These are phyloP conservation scores for Danionella cerebrum DNA, from an alignment of 2,113 vertebrate genomes.

Conservation along the genomic window DNA sequence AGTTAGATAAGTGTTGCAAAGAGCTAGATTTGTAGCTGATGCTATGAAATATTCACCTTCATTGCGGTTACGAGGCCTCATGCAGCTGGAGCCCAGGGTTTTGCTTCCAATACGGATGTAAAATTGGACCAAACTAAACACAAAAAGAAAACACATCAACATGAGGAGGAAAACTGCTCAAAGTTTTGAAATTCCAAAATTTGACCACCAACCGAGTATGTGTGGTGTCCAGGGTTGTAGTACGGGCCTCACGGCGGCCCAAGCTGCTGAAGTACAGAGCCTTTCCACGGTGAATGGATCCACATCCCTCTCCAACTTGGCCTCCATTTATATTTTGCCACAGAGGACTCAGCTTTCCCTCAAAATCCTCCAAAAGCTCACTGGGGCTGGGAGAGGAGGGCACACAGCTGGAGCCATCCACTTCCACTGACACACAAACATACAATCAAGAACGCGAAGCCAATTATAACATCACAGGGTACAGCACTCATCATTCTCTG, in stretches of 20 bases:
- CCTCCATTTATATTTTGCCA: constrained; percentile 91
- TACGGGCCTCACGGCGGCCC: constrained; percentile 84
- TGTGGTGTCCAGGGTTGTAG: constrained; percentile 86
- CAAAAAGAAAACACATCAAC: not conserved
- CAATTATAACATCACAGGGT: constrained; percentile 47
- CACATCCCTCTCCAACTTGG: constrained; percentile 83
- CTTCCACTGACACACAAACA: constrained; percentile 41
- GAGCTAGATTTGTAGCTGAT: too few relatives aligned
- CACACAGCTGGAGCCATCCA: constrained; percentile 88
- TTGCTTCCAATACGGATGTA: constrained; percentile 93
- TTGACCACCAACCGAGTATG: constrained; percentile 80
- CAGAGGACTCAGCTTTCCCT: constrained; percentile 90
- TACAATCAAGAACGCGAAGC: not conserved
- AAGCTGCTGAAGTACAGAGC: constrained; percentile 88
- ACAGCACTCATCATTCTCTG: too few relatives aligned
- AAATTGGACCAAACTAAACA: constrained; percentile 84
- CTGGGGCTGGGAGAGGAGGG: constrained; percentile 77
- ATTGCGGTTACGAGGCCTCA: constrained; percentile 83
- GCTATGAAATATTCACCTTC: constrained; percentile 81
- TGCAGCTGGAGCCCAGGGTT: constrained; percentile 80
- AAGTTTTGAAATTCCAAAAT: too few relatives aligned
- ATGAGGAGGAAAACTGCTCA: too few relatives aligned
- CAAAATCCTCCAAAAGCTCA: constrained; percentile 92
- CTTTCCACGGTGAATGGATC: constrained; percentile 82
- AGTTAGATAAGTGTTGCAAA: too few relatives aligned